Base-by-base conservation (phyloP, 2,797 vertebrate genomes). In the Muscicapa striata region DNA sequence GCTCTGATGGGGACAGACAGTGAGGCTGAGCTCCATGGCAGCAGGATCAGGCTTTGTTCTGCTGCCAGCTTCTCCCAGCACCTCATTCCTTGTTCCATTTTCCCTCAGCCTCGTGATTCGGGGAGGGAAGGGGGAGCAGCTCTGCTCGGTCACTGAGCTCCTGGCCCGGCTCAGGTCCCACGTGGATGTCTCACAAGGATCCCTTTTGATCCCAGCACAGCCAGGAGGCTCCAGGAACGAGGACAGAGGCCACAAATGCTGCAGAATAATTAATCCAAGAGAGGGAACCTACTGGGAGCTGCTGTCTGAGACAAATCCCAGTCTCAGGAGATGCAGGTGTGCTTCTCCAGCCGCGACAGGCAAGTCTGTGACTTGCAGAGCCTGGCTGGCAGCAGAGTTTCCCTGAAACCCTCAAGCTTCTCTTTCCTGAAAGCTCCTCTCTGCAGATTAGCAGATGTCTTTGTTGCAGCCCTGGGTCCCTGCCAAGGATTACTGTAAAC, bases 401-500 rank as follows among this genome's bases (percentile, higher is more conserved):
- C 88, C 91, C 76, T 86, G 93, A 88, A 88, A 70, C 27, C 40
- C 69, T 73, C 43, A 4, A 78, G 74, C 63, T 76, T 36, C 84
- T 87, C 79, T 86, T 94, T 91, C 93, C 93, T 95, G 90, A 86
- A 88, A 95, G 55, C 83, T 75, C 43, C 2, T 55, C 43, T 62
- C 73, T 45, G 67, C 1, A 15, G 89, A 66, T 93, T 41, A 86
- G 87, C 80, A 93, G 83, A 91, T 88, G 92, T 84, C 90, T 95
- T 89, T 95, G 93, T 91, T 75, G 76, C 27, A 68, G 64, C 13
- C 17, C 73, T 85, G 94, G 93, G 72, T 5, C 15, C 57, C 68
- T 74, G 96, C 95, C 96, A 94, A 45, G 70, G 87, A 21, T 96
- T 94, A 83, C 94, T 93, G 96, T 89, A 96, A 96, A 46, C 91